A percentile compares a stretch with the other conserved stretches of the same genome.
phyloP scores from a whole-genome alignment of 2,888 invertebrate genomes.

The Physocephala rufipes region DNA sequence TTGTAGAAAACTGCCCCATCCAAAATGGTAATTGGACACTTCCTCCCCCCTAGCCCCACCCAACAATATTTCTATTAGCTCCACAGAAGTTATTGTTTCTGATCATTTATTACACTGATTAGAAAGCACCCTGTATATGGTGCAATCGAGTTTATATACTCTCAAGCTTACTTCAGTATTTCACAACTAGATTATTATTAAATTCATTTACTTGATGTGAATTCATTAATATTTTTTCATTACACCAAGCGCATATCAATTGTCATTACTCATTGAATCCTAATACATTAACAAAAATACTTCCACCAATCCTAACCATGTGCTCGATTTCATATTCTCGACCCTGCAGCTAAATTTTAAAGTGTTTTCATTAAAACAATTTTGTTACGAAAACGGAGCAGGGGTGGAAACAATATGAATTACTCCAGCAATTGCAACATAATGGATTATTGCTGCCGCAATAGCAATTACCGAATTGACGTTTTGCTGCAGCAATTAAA shows the following conservation, averaged over 20 bases:
- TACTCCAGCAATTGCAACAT: neutral
- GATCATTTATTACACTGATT: too few species aligned
- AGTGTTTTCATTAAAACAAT: neutral
- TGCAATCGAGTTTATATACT: too few species aligned
- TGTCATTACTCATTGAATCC: neutral
- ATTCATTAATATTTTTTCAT: neutral
- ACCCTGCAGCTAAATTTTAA: too few species aligned
- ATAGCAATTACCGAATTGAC: conserved; percentile 26
- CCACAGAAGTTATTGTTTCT: too few species aligned
- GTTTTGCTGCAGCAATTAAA: conserved; percentile 43
- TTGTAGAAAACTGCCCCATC: too few species aligned
- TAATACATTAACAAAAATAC: neutral
- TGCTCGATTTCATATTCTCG: neutral
- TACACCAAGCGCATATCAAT: neutral
- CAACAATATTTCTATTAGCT: too few species aligned
- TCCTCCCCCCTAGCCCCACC: too few species aligned
- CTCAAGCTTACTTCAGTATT: too few species aligned
- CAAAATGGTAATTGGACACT: too few species aligned
- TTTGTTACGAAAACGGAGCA: neutral
- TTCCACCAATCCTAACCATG: neutral
- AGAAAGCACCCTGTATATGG: too few species aligned
- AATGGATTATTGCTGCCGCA: conserved; percentile 6
- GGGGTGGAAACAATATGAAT: conserved; percentile 3
- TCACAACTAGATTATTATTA: too few species aligned
- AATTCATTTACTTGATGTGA: too few species aligned